Base-by-base conservation (phyloP, 2,888 invertebrate genomes). In the Nemotelus pantherinus region DNA sequence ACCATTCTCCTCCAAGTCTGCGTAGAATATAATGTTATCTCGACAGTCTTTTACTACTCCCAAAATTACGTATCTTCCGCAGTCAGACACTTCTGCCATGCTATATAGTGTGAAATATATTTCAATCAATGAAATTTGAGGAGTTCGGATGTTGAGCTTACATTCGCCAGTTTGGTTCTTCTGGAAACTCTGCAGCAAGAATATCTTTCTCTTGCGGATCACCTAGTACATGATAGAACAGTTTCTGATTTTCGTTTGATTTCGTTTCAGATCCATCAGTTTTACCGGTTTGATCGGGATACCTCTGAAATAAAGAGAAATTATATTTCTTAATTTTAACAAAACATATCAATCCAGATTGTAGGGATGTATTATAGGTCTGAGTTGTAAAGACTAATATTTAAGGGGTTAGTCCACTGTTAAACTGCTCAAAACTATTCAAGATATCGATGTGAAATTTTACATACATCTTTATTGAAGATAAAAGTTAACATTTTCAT, bases 91-190 rank as follows among this genome's bases (percentile, higher is more conserved):
- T 82, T 92, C 90, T 9, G 94, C 94, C 80, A 93, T 93, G 84
- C 97, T 97, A 87, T 6, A 58, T n/a, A 58, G 88, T 85, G 80
- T 25, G 25, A 9, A 53, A 70, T 70, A 3, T 3, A 6, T 41
- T 9, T 70, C 6, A n/a, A n/a, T 48, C 25, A 9, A 47, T 10
- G 67, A 6, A n/a, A 10, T 10, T 47, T 67, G 6, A 67, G 67
- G 7, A 60, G 41, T 57, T 41, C 3, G 44, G 39, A 44, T 39
- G 76, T 76, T 58, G 43, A 7, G 71, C 82, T 81, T 83, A 96
- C 96, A 96, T 94, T 89, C 95, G 92, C 93, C 96, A 95, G n/a
- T 92, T 88, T 1, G 98, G 97, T 84, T 98, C 93, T 65, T 97
- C 94, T 0, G 94, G 94, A 88, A 97, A 97, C 85, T 98, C 96